Percentiles rank a stretch among this genome's conserved stretches.
phyloP scores from a whole-genome alignment of 2,113 vertebrate genomes.

The Anolis sagrei region DNA sequence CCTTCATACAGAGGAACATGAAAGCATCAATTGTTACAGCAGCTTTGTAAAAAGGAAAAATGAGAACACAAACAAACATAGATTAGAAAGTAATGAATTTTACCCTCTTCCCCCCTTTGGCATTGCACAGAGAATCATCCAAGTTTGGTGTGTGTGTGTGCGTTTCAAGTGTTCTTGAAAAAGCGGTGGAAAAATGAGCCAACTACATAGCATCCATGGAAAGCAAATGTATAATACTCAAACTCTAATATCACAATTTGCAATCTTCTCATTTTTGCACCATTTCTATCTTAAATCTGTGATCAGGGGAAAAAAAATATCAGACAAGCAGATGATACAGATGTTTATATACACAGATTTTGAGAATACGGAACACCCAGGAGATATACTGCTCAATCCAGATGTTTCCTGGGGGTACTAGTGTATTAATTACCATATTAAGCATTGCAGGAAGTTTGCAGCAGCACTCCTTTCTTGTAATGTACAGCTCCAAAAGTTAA shows the following conservation, averaged over 20 bases:
- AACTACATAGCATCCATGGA: neutral
- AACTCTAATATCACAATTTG: neutral
- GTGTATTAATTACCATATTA: too few species aligned
- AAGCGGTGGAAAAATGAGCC: neutral
- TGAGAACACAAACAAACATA: constrained; percentile 13
- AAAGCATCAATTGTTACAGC: constrained; percentile 38
- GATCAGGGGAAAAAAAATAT: too few species aligned
- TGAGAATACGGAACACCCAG: too few species aligned
- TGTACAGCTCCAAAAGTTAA: too few species aligned
- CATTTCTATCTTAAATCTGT: too few species aligned
- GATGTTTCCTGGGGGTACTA: neutral
- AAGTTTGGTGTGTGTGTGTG: neutral
- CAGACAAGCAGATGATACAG: too few species aligned
- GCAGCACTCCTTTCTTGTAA: too few species aligned
- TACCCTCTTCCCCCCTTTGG: neutral
- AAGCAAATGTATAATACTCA: neutral
- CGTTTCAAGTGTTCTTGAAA: neutral
- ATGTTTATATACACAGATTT: too few species aligned
- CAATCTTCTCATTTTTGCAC: too few species aligned
- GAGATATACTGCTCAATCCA: too few species aligned
- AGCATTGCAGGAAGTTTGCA: too few species aligned
- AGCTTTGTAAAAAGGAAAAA: neutral
- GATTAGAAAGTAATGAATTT: constrained; percentile 46
- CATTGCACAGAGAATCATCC: constrained; percentile 17
- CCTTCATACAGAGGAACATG: constrained; percentile 29